Evolutionary conservation across 2,113 vertebrate species (phyloP), one percentile per base, ranked within the genome.

Genomic region (Podarcis raffonei): DNA sequence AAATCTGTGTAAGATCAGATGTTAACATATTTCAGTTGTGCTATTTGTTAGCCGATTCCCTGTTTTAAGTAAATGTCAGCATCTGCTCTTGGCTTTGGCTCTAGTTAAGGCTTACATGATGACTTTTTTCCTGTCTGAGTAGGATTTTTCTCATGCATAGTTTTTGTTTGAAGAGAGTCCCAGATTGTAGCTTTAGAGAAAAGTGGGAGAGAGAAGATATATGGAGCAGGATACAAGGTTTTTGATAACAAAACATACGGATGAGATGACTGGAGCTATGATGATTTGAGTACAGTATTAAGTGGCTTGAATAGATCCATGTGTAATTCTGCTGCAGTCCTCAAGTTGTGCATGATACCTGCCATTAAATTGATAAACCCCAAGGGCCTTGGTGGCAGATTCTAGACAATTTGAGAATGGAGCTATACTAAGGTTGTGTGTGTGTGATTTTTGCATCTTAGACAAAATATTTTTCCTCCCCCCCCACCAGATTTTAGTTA

Each of bases 31-130:
- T 91, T 93, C 85, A 66, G 23, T 90, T 91, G 30, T 87, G 23
- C 3, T 91, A 74, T 93, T 94, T 89, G 66, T 94, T 89, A 92
- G 84, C 3, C 72, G 35, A 92, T 91, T 86, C 25, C 87, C 15
- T 93, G 77, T 91, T 91, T 92, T 80, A 94, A 92, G 76, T 69
- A 89, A 86, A 81, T 83, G 16, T 86, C 89, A 93, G 18, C 71
- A 87, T 91, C 88, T 93, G 77, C 22, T 93, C 37, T 80, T 89
- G 18, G 82, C 25, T 92, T 90, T 42, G 77, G 37, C 66, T 32
- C 5, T 77, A 90, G 42, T 89, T 91, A 91, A 11, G 65, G 15
- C 72, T 92, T 87, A 75, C 22, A 37, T 30, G 48, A 39, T 76
- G 78, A 72, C 82, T 27, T 85, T 81, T 39, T 23, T 20, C 86